These are phyloP conservation scores for Isaurus tuberculatus DNA, from an alignment of 92 coral and sea anemone species.

Conservation along the genomic window DNA sequence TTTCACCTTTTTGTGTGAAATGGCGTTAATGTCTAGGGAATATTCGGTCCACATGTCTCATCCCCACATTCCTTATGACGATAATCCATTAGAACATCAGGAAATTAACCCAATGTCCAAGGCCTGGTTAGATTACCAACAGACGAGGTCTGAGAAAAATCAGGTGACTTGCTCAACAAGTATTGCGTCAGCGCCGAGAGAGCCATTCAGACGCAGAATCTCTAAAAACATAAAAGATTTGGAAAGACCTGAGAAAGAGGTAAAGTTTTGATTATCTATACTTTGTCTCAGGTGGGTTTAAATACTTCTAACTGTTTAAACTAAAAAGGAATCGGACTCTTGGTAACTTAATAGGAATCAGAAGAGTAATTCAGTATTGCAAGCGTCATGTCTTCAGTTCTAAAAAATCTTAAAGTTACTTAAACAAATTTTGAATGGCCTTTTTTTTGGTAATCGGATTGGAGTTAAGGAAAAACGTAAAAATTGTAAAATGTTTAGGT, in stretches of 20 bases:
- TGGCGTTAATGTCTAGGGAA: not conserved
- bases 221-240: no score
- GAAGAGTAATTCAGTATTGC: no score
- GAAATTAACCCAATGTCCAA: constrained; percentile 27
- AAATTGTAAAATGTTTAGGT: no score
- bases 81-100: not conserved
- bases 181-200: not conserved
- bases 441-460: no score
- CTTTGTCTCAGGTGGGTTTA: no score
- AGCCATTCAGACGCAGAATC: not conserved
- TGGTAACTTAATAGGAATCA: no score
- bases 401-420: no score
- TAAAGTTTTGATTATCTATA: not conserved
- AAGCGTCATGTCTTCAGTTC: no score
- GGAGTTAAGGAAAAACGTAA: not conserved
- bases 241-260: not conserved
- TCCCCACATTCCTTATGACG: not conserved
- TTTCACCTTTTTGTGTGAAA: not conserved
- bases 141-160: not conserved
- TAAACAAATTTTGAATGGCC: no score
- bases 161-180: not conserved
- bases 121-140: constrained; percentile 34
- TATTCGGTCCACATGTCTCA: not conserved
- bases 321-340: no score
- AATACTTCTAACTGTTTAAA: no score